Base-by-base conservation (phyloP, 2,797 vertebrate species). In the Crypturellus tataupa region DNA sequence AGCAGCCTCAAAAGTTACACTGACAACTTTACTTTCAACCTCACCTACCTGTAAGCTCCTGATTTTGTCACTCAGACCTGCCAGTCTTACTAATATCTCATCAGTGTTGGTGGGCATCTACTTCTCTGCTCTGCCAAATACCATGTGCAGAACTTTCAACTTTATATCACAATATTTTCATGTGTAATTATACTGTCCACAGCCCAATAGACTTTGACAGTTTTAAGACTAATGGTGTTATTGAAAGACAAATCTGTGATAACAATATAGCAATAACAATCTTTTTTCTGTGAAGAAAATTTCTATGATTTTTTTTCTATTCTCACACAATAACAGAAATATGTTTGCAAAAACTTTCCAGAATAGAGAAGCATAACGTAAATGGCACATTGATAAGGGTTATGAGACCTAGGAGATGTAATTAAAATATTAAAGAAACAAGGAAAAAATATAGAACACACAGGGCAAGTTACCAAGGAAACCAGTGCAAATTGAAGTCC, bases 351-450 rank as follows among this genome's bases (percentile, higher is more conserved):
- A 90, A 70, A 5, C 3, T 15, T 33, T 3, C 17, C 47, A 25
- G 9, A 69, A 72, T 10, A 31, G 1, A 62, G 16, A 31, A 77
- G 27, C 23, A 53, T 40, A 62, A 25, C 70, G 14, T 46, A 80
- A 35, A 8, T 18, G 37, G 46, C 11, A 56, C 8, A n/a, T 9
- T 86, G 3, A 12, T 35, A 67, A 51, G 2, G 5, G 12, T 78
- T 71, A 46, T 71, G 25, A 65, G 21, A 80, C 3, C 14, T 27
- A 75, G 37, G 69, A 80, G 37, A 25, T 13, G 20, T 60, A 73
- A 75, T 67, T 86, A 60, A 84, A 68, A 67, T 70, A 64, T 46
- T 86, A 42, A 37, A 78, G 23, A 73, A 90, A 63, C 19, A 33
- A 9, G 8, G 15, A 40, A 25, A 19, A 31, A 69, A 25, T 4